phyloP scores from a whole-genome alignment of 2,888 invertebrate species.

The Abscondita cerata region DNA sequence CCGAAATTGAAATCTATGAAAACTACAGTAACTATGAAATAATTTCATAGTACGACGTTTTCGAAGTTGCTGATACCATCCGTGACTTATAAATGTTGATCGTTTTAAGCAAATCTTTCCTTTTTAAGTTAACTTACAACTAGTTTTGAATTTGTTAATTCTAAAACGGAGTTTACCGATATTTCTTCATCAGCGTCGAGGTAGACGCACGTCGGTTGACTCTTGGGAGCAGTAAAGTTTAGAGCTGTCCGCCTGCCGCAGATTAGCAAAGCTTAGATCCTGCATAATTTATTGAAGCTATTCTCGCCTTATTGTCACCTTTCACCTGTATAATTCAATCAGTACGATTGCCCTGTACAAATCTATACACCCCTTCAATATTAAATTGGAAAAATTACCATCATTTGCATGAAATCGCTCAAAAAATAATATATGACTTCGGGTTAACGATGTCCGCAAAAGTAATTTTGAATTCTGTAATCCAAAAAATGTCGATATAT shows the following conservation, averaged over 20 bases:
- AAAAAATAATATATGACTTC: background rate
- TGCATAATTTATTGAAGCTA: conserved; percentile 54
- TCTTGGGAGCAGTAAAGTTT: conserved; percentile 48
- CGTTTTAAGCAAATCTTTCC: no score
- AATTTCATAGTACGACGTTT: no score
- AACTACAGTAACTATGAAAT: no score
- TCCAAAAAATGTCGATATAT: background rate
- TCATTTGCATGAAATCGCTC: no score
- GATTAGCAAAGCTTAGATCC: conserved; percentile 54
- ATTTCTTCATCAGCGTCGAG: conserved; percentile 27
- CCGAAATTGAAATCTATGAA: no score
- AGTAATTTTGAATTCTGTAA: conserved; percentile 3
- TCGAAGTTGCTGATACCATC: no score
- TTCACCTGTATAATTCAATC: conserved; percentile 51
- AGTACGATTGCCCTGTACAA: conserved; percentile 25
- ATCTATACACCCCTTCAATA: background rate
- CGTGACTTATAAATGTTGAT: no score
- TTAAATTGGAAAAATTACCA: no score
- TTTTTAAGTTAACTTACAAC: conserved; percentile 2
- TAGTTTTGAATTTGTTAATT: conserved; percentile 1
- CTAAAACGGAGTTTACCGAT: conserved; percentile 14
- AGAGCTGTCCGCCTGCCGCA: conserved; percentile 47
- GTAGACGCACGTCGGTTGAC: conserved; percentile 40
- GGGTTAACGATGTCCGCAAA: conserved; percentile 16
- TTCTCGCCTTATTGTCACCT: conserved; percentile 53